A percentile compares a stretch with the other conserved stretches of the same genome.
These are phyloP conservation scores for Tursiops truncatus DNA, from an alignment of 2,113 vertebrate species.

Conservation along the genomic window DNA sequence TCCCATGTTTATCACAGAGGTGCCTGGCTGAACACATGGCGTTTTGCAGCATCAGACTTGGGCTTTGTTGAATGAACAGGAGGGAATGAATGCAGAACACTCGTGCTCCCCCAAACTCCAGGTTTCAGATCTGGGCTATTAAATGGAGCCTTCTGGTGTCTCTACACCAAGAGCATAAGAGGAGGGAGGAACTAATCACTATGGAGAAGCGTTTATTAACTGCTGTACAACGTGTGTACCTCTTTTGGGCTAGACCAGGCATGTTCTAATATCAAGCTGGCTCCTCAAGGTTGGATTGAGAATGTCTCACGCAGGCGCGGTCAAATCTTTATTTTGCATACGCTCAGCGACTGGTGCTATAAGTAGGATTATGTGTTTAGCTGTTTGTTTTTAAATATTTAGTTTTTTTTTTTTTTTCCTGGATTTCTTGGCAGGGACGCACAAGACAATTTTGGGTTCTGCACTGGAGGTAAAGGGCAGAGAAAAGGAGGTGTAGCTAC, in stretches of 20 bases:
- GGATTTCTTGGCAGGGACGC: neutral
- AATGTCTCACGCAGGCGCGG: neutral
- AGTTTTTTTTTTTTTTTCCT: neutral
- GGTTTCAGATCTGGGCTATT: neutral
- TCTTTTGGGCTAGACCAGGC: neutral
- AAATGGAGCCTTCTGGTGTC: neutral
- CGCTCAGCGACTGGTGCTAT: neutral
- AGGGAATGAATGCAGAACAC: neutral
- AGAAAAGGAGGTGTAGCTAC: neutral
- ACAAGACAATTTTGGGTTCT: neutral
- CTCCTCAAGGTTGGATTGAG: neutral
- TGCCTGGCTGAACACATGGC: neutral
- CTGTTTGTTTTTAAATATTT: neutral
- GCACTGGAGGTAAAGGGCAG: neutral
- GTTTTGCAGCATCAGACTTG: neutral
- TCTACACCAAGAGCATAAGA: neutral
- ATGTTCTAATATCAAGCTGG: neutral
- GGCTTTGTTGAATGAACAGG: neutral
- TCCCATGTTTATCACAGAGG: neutral
- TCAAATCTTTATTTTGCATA: neutral
- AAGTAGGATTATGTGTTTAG: neutral
- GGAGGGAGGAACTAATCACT: neutral
- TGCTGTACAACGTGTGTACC: neutral
- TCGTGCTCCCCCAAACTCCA: neutral
- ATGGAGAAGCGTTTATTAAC: conserved; percentile 24